Percentiles rank a stretch among this genome's conserved stretches.
These are phyloP conservation scores for Oligia fasciuncula DNA, from an alignment of 2,888 invertebrate genomes.

Conservation along the genomic window DNA sequence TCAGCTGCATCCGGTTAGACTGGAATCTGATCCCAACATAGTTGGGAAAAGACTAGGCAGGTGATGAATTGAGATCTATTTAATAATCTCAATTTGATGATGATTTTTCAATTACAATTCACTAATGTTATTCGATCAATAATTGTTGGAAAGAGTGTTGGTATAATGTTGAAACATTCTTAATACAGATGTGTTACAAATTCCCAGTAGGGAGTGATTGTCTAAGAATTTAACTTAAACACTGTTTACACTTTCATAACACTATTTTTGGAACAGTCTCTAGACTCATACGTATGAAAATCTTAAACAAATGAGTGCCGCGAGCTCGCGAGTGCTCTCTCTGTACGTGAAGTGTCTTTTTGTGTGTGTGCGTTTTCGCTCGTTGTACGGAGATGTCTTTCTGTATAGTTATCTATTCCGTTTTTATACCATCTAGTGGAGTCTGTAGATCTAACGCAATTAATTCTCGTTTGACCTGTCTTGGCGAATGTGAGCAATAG, in stretches of 20 bases:
- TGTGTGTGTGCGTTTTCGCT: not conserved
- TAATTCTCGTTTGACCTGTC: constrained; percentile 48
- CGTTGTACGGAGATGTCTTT: not conserved
- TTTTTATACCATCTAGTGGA: constrained; percentile 24
- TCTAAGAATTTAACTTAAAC: not conserved
- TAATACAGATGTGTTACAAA: not conserved
- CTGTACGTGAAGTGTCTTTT: not conserved
- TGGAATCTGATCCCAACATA: too few relatives aligned
- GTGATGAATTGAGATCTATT: not conserved
- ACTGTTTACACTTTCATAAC: not conserved
- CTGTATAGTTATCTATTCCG: not conserved
- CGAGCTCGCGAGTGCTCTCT: accelerated
- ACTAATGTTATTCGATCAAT: not conserved
- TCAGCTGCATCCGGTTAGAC: too few relatives aligned
- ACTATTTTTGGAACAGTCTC: not conserved
- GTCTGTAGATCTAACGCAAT: constrained; percentile 41
- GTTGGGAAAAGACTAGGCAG: too few relatives aligned
- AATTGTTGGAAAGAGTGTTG: not conserved
- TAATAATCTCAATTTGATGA: not conserved
- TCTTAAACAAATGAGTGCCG: not conserved
- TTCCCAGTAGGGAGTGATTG: not conserved
- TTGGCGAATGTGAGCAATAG: constrained; percentile 40
- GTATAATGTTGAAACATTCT: not conserved
- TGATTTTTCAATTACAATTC: not conserved
- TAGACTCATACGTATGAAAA: not conserved